phyloP scores from a whole-genome alignment of 2,888 invertebrate species.

The Rhingia campestris region DNA sequence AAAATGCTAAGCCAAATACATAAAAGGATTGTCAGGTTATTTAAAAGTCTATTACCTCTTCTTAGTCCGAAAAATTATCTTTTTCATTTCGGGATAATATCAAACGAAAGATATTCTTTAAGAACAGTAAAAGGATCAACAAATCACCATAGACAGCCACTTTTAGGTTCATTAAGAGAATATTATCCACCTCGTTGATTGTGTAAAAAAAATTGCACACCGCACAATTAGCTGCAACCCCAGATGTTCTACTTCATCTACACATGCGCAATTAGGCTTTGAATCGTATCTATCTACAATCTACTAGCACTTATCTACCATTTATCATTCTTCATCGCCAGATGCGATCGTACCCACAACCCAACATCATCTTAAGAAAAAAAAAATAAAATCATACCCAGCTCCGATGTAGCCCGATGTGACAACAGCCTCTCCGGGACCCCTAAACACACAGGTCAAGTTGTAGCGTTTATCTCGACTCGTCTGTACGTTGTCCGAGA shows the following conservation, averaged over 20 bases:
- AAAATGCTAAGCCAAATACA: too few species aligned
- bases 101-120: too few species aligned
- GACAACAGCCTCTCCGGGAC: slow-evolving; percentile 95
- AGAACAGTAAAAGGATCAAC: too few species aligned
- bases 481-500: slow-evolving; percentile 96
- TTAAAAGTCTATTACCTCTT: too few species aligned
- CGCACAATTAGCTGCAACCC: not conserved
- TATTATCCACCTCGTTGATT: not conserved
- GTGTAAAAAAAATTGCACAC: not conserved
- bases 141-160: not conserved
- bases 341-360: slow-evolving; percentile 17
- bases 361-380: slow-evolving; percentile 13
- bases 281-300: slow-evolving; percentile 39
- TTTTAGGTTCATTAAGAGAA: slow-evolving; percentile 23
- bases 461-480: slow-evolving; percentile 95
- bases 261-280: slow-evolving; percentile 48
- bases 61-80: too few species aligned
- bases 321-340: slow-evolving; percentile 44
- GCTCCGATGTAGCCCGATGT: slow-evolving; percentile 96
- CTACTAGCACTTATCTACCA: slow-evolving; percentile 41
- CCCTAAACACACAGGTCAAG: slow-evolving; percentile 94
- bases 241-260: slow-evolving; percentile 31
- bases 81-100: too few species aligned
- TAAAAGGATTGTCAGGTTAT: too few species aligned
- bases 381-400: slow-evolving; percentile 86